Base-by-base conservation (phyloP, 2,797 vertebrate genomes). In the Menidia menidia region DNA sequence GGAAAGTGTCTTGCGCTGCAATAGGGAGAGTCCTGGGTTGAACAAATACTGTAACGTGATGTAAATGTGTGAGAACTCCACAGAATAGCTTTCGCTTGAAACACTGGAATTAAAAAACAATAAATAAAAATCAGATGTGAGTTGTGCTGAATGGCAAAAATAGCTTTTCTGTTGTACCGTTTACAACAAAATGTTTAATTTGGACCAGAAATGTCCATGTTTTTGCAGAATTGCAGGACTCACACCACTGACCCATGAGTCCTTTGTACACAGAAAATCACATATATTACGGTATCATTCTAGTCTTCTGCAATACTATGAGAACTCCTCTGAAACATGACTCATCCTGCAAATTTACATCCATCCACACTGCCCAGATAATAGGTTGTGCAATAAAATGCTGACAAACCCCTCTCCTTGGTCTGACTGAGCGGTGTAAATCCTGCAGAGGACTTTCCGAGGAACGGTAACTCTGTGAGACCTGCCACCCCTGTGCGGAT, bases 391-490 rank as follows among this genome's bases (percentile, higher is more conserved):
- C 25, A 1, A 25, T 25, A 25, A 25, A 25, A 25, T 25, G 25
- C 25, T 25, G 25, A 25, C 25, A 25, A 25, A 25, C 25, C 25
- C 25, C 25, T 25, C 25, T 25, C 25, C 71, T 51, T 7, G 61
- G 51, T 78, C 71, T 66, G 50, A 79, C 56, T 19, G 73, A 53
- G 57, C 18, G 12, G 68, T 1, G 60, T 89, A 82, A 88, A 87
- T 88, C 85, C 82, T 72, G 52, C 69, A 66, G 68, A 75, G 78
- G 72, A 81, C 72, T 68, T 86, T 82, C 72, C 51, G 68, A 83
- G 71, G 76, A 80, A 60, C 81, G 76, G 79, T 84, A 89, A 83
- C 65, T 88, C 86, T 78, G 81, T 32, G 31, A 1, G 59, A 58
- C 52, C 62, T 60, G 75, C 53, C 78, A 58, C 47, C 76, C 56